phyloP scores from a whole-genome alignment of 1,140 invertebrate genomes.

The Drosophila pandora region DNA sequence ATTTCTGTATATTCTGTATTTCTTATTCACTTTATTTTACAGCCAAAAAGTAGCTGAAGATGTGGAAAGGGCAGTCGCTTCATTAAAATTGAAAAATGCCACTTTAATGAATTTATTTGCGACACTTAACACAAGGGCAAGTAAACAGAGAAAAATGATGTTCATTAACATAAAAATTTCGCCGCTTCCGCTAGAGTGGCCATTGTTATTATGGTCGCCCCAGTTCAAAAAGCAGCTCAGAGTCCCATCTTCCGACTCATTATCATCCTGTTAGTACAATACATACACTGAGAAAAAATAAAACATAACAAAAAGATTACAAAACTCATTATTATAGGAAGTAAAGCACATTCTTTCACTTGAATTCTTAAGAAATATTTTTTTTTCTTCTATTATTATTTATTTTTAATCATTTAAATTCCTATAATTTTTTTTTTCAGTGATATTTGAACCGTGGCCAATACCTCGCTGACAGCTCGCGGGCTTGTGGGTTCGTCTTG shows the following conservation, averaged over 20 bases:
- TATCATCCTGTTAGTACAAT: conserved; percentile 9
- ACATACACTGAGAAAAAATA: background rate
- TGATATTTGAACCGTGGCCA: background rate
- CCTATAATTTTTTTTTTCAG: background rate
- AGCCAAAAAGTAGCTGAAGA: background rate
- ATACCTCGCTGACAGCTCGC: conserved; percentile 2
- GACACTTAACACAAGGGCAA: conserved; percentile 77
- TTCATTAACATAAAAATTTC: conserved; percentile 78
- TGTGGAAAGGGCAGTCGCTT: conserved; percentile 12
- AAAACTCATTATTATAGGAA: background rate
- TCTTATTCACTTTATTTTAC: conserved; percentile 44
- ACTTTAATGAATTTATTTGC: conserved; percentile 83
- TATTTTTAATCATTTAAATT: background rate
- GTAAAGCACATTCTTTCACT: too few species aligned
- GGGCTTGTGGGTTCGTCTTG: conserved; percentile 20
- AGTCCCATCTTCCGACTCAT: background rate
- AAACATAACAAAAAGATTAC: background rate
- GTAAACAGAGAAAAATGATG: conserved; percentile 79
- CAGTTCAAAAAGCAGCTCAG: background rate
- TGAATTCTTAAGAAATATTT: background rate
- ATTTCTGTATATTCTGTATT: conserved; percentile 55
- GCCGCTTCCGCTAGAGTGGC: conserved; percentile 46
- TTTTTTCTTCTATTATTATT: background rate
- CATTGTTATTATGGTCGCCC: conserved; percentile 27
- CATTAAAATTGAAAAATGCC: conserved; percentile 82